These are phyloP conservation scores for Scaptomyza reducta DNA, from an alignment of 2,888 invertebrate genomes.

Conservation along the genomic window DNA sequence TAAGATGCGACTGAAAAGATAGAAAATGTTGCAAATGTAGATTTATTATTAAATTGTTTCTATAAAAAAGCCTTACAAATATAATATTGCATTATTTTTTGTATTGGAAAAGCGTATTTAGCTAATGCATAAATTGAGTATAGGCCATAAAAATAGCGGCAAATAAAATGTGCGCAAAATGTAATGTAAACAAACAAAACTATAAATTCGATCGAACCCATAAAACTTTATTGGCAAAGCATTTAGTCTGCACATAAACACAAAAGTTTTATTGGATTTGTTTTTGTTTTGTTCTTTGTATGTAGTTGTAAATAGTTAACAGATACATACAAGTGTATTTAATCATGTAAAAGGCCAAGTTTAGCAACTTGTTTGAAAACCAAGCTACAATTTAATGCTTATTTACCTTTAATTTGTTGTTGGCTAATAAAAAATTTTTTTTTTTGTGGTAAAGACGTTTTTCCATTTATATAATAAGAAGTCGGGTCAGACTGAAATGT, in stretches of 20 bases:
- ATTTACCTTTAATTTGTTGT: constrained; percentile 27
- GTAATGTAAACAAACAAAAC: constrained; percentile 80
- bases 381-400: constrained; percentile 11
- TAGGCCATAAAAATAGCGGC: constrained; percentile 42
- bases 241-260: constrained; percentile 63
- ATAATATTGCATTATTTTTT: constrained; percentile 9
- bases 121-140: constrained; percentile 37
- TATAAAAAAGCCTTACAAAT: not conserved
- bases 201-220: constrained; percentile 66
- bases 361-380: constrained; percentile 23
- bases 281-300: constrained; percentile 28
- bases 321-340: constrained; percentile 32
- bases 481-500: no score
- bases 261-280: constrained; percentile 31
- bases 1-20: not conserved
- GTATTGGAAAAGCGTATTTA: constrained; percentile 10
- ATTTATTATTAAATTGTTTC: not conserved
- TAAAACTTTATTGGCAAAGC: constrained; percentile 71
- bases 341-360: constrained; percentile 69
- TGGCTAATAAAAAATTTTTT: not conserved
- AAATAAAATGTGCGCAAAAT: constrained; percentile 59
- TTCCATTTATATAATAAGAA: not conserved
- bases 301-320: constrained; percentile 4
- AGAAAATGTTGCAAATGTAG: not conserved
- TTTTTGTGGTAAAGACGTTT: not conserved